Percentiles rank a stretch among this genome's conserved stretches.
Evolutionary conservation across 2,797 vertebrate genomes (phyloP).

Genomic region (Typhlichthys subterraneus): DNA sequence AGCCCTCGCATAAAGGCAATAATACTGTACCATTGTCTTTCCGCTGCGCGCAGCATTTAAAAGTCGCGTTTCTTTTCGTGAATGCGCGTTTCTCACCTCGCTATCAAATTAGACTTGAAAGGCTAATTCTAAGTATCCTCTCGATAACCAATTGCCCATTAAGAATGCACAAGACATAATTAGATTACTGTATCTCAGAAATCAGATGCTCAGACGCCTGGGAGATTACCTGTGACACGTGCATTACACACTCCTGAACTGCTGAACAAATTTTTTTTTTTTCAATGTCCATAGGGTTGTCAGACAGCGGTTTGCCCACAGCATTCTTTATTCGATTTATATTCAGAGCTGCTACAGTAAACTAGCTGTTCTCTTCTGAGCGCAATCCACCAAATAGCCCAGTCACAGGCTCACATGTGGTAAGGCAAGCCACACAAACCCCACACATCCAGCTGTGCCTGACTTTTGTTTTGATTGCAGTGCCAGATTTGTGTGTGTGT

Average conservation of each 20-base stretch:
- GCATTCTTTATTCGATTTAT: constrained; percentile 18
- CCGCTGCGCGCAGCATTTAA: constrained; percentile 63
- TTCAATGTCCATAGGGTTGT: not conserved
- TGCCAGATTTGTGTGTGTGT: constrained; percentile 39
- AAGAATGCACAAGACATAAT: constrained; percentile 1
- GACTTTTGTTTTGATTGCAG: constrained; percentile 68
- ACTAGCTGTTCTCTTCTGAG: constrained; percentile 34
- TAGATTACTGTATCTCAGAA: constrained; percentile 5
- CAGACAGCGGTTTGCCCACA: not conserved
- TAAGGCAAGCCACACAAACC: constrained; percentile 47
- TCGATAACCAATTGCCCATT: not conserved
- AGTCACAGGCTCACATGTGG: constrained; percentile 61
- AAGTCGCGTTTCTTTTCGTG: constrained; percentile 50
- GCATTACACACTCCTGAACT: not conserved
- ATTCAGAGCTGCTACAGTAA: constrained; percentile 20
- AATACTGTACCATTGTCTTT: constrained; percentile 78
- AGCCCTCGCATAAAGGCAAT: constrained; percentile 59
- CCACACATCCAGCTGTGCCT: constrained; percentile 62
- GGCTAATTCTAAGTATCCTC: not conserved
- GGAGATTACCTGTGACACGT: not conserved
- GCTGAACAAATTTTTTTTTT: constrained; percentile 7
- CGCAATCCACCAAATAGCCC: constrained; percentile 37
- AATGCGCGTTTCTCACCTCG: constrained; percentile 12
- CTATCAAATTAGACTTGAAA: constrained; percentile 27
- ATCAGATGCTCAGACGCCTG: constrained; percentile 7